Conservation (phyloP, 2,888 invertebrate species). For the Diaprepes abbreviatus region DNA sequence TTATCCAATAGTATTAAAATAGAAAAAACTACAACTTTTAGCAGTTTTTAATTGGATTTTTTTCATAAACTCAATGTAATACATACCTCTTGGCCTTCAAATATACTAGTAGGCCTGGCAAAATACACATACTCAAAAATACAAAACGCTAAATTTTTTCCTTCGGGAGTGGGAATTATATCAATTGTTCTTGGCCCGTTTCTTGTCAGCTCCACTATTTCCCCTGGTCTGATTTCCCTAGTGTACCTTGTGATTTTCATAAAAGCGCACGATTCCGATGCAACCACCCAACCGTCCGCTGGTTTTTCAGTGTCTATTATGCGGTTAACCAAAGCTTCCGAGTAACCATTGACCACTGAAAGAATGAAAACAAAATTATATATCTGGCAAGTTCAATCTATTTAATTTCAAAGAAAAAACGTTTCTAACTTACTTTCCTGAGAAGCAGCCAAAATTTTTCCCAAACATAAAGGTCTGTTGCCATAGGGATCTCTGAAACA, state of each 20-base stretch:
- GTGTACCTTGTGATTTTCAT: conserved; percentile 87
- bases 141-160: conserved; percentile 90
- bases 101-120: conserved; percentile 93
- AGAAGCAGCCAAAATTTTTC: conserved; percentile 78
- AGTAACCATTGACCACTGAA: conserved; percentile 35
- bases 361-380: conserved; percentile 7
- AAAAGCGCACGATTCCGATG: conserved; percentile 97
- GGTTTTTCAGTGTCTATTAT: conserved; percentile 29
- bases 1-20: too few species aligned
- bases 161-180: conserved; percentile 85
- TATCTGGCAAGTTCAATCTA: neutral
- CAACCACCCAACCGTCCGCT: conserved; percentile 92
- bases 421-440: conserved; percentile 52
- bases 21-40: too few species aligned
- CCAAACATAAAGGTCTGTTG: conserved; percentile 96
- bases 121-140: conserved; percentile 99
- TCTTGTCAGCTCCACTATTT: conserved; percentile 92
- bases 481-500: conserved; percentile 89
- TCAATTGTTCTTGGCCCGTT: conserved; percentile 88
- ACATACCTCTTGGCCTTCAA: conserved; percentile 94
- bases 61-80: neutral
- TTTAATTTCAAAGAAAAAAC: too few species aligned
- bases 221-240: conserved; percentile 92
- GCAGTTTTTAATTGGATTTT: too few species aligned
- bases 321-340: conserved; percentile 24